phyloP scores from a whole-genome alignment of 2,888 invertebrate species.

The Melipona bicolor region DNA sequence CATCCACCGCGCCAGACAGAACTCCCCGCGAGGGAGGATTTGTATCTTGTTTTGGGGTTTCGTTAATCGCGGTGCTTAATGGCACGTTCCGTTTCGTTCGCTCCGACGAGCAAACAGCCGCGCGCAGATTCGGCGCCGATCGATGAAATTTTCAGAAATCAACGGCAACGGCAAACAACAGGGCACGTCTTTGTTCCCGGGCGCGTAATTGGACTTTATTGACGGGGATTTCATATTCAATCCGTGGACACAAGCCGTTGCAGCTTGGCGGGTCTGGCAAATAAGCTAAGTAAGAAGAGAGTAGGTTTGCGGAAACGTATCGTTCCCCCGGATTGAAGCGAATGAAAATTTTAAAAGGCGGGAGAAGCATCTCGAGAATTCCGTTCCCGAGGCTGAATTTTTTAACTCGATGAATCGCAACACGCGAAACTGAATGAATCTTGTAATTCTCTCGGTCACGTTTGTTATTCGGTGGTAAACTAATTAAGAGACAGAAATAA shows the following conservation, averaged over 20 bases:
- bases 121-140: no score
- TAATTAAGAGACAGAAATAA: background rate
- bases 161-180: background rate
- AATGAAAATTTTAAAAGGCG: background rate
- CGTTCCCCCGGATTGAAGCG: background rate
- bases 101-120: background rate
- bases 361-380: background rate
- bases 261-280: background rate
- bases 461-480: background rate
- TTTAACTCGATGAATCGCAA: background rate
- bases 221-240: background rate
- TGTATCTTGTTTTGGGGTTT: background rate
- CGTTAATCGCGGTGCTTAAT: background rate
- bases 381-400: background rate
- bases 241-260: background rate
- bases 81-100: no score
- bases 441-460: background rate
- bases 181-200: background rate
- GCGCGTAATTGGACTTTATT: background rate
- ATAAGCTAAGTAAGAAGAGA: background rate
- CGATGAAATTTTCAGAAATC: constrained; percentile 2
- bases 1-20: background rate
- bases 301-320: background rate
- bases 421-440: background rate
- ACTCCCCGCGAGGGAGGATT: no score